phyloP scores from a whole-genome alignment of 2,888 invertebrate species.

The Cantharis rustica region DNA sequence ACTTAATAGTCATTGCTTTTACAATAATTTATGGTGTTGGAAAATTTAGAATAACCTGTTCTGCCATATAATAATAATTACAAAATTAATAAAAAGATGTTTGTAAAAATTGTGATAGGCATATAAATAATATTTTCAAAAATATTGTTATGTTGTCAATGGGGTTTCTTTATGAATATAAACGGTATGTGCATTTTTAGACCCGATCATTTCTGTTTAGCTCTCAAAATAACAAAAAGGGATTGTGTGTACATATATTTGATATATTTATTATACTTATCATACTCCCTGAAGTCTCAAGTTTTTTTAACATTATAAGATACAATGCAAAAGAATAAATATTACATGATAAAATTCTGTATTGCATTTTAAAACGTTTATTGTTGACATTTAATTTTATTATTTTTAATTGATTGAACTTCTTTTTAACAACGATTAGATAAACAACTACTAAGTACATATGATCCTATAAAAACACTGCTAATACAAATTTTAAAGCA shows the following conservation, averaged over 20 bases:
- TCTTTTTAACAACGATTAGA: neutral
- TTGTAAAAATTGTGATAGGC: neutral
- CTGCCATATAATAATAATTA: neutral
- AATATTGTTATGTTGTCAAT: neutral
- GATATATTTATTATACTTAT: neutral
- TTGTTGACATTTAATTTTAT: neutral
- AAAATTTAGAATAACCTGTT: neutral
- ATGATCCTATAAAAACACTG: too few relatives aligned
- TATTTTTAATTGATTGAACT: neutral
- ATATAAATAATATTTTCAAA: neutral
- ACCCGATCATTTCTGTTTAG: neutral
- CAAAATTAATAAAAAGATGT: neutral
- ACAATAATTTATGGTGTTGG: constrained; percentile 5
- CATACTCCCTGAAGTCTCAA: neutral
- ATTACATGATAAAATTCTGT: neutral
- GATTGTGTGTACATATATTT: neutral
- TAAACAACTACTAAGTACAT: neutral
- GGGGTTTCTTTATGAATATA: neutral
- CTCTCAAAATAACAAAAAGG: neutral
- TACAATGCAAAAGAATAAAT: neutral
- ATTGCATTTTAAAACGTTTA: neutral
- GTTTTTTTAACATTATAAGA: neutral
- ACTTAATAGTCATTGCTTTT: constrained; percentile 33
- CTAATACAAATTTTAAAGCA: too few relatives aligned
- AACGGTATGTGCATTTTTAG: neutral